Conservation (phyloP, 2,797 vertebrate species). For the Orientallactaga sibirica region DNA sequence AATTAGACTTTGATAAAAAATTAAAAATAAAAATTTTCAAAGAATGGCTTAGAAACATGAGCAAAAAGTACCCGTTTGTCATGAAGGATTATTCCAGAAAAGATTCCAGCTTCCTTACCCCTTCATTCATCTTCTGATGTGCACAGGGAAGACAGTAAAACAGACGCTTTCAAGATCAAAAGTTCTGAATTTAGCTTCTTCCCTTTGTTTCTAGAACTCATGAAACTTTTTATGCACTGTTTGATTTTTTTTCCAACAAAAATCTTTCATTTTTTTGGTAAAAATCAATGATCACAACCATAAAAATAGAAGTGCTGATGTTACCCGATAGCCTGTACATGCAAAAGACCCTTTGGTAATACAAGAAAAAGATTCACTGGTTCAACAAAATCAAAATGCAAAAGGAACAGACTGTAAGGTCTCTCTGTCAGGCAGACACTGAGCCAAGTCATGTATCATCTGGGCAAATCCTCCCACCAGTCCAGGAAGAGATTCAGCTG, state of each 20-base stretch:
- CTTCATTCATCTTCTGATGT: constrained; percentile 60
- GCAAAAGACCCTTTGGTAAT: constrained; percentile 31
- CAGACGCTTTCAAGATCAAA: constrained; percentile 71
- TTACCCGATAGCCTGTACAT: constrained; percentile 20
- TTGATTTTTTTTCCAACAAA: constrained; percentile 56
- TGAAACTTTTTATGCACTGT: constrained; percentile 14
- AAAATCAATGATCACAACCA: constrained; percentile 53
- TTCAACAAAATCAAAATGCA: neutral
- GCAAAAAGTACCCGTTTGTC: neutral
- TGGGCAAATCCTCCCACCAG: neutral
- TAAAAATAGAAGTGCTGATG: constrained; percentile 54
- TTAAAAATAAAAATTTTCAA: constrained; percentile 57
- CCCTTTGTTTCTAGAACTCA: constrained; percentile 76
- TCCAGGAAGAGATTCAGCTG: neutral
- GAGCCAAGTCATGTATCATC: neutral
- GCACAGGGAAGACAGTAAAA: constrained; percentile 38
- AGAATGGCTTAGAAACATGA: neutral
- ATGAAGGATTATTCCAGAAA: constrained; percentile 19
- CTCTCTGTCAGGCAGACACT: neutral
- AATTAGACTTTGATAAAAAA: constrained; percentile 45
- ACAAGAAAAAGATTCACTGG: neutral
- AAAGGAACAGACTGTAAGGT: neutral
- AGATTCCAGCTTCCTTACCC: constrained; percentile 9
- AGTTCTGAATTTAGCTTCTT: constrained; percentile 67
- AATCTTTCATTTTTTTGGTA: constrained; percentile 53